These are phyloP conservation scores for Ophioninae sp. DNA, from an alignment of 2,888 invertebrate genomes.

Conservation along the genomic window DNA sequence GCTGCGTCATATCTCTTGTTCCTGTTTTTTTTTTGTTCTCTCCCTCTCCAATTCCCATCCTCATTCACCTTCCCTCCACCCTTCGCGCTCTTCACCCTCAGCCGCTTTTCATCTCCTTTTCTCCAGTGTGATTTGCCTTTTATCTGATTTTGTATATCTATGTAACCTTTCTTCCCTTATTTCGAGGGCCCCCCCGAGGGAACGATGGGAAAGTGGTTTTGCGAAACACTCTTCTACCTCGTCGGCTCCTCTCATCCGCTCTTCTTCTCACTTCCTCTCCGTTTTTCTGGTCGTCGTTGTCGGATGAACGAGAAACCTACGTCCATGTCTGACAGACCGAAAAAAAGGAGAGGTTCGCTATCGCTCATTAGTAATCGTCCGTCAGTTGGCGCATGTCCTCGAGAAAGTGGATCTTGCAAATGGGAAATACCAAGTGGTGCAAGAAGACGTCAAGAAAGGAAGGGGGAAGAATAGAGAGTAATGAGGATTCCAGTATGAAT, in stretches of 20 bases:
- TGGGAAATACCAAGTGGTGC: neutral
- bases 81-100: constrained; percentile 10
- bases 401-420: neutral
- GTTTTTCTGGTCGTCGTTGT: constrained; percentile 13
- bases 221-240: constrained; percentile 45
- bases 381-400: constrained; percentile 5
- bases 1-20: constrained; percentile 38
- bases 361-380: constrained; percentile 24
- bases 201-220: constrained; percentile 46
- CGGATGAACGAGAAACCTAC: constrained; percentile 20
- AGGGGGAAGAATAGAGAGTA: neutral
- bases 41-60: constrained; percentile 52
- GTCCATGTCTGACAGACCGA: constrained; percentile 10
- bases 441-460: neutral
- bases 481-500: neutral
- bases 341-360: neutral
- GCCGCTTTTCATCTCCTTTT: constrained; percentile 26
- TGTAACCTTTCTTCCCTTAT: constrained; percentile 44
- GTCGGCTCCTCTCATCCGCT: constrained; percentile 34
- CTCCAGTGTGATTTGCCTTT: constrained; percentile 39
- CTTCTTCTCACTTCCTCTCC: constrained; percentile 42
- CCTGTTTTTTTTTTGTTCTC: constrained; percentile 42
- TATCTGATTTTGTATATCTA: constrained; percentile 49
- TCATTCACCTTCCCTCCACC: constrained; percentile 47
- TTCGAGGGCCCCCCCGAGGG: constrained; percentile 10